These are phyloP conservation scores for Brachionus rotundiformis DNA, from an alignment of 1,140 invertebrate genomes.

Conservation along the genomic window DNA sequence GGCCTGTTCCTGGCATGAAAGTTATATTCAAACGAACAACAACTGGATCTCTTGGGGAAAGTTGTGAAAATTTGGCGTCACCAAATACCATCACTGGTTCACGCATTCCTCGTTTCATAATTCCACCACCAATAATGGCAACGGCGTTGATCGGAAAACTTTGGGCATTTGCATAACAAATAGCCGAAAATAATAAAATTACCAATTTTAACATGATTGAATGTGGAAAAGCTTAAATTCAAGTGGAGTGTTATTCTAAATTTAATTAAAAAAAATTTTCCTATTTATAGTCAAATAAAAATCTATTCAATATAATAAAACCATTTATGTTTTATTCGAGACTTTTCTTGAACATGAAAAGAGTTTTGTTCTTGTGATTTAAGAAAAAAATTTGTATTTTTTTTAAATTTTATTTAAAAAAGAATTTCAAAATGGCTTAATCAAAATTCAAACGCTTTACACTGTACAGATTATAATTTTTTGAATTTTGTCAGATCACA, in stretches of 20 bases:
- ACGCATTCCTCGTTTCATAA: not conserved
- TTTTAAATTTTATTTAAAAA: conserved; percentile 7
- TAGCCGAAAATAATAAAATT: conserved; percentile 5
- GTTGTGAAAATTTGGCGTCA: conserved; percentile 9
- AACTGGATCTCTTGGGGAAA: conserved; percentile 2
- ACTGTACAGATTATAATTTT: conserved; percentile 36
- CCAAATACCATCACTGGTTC: conserved; percentile 39
- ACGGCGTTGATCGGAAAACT: conserved; percentile 36
- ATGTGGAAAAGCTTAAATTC: not conserved
- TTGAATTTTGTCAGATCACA: conserved; percentile 39
- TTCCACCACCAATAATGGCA: conserved; percentile 14
- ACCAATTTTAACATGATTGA: conserved; percentile 30
- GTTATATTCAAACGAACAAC: conserved; percentile 18
- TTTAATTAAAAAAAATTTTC: not conserved
- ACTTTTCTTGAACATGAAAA: conserved; percentile 9
- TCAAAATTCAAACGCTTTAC: not conserved
- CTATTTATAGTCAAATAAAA: not conserved
- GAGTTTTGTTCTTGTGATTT: not conserved
- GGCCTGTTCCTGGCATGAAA: not conserved
- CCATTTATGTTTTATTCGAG: not conserved
- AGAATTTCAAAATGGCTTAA: not conserved
- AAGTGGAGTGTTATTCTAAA: conserved; percentile 1
- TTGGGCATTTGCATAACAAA: conserved; percentile 27
- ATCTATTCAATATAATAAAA: not conserved
- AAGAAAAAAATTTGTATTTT: not conserved